Percentiles rank a stretch among this genome's conserved stretches.
Evolutionary conservation across 2,113 vertebrate genomes (phyloP).

Genomic region (Mixornis gularis): DNA sequence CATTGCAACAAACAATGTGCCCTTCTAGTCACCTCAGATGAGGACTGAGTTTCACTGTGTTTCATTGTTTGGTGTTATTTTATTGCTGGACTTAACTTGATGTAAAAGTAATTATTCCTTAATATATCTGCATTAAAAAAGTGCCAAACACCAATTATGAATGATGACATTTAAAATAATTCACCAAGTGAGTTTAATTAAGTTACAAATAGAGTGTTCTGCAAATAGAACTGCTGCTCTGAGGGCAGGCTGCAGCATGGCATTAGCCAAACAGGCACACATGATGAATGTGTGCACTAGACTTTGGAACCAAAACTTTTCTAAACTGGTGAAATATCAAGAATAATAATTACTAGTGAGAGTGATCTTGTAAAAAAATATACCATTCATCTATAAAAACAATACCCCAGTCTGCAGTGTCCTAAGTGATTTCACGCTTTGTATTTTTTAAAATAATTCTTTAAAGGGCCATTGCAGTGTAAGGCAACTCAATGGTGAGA

Average conservation of each 20-base stretch:
- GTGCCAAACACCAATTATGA: not conserved
- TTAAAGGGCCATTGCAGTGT: not conserved
- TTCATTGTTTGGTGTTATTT: not conserved
- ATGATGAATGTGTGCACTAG: not conserved
- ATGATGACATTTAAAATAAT: constrained; percentile 26
- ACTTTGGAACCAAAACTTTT: not conserved
- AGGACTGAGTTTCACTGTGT: not conserved
- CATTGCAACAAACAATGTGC: not conserved
- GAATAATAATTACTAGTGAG: not conserved
- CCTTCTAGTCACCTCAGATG: not conserved
- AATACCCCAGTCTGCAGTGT: not conserved
- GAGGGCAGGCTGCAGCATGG: not conserved
- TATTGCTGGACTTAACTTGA: not conserved
- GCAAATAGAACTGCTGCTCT: constrained; percentile 1
- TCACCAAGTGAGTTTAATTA: constrained; percentile 15
- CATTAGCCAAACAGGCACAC: not conserved
- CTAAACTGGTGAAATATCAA: not conserved
- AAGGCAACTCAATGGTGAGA: not conserved
- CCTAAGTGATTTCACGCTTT: not conserved
- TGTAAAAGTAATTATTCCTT: constrained; percentile 5
- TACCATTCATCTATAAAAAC: not conserved
- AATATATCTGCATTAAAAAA: not conserved
- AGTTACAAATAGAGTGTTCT: constrained; percentile 4
- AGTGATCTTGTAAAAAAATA: not conserved
- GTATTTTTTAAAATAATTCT: not conserved